phyloP scores from a whole-genome alignment of 1,140 invertebrate species.

The Portunus trituberculatus region DNA sequence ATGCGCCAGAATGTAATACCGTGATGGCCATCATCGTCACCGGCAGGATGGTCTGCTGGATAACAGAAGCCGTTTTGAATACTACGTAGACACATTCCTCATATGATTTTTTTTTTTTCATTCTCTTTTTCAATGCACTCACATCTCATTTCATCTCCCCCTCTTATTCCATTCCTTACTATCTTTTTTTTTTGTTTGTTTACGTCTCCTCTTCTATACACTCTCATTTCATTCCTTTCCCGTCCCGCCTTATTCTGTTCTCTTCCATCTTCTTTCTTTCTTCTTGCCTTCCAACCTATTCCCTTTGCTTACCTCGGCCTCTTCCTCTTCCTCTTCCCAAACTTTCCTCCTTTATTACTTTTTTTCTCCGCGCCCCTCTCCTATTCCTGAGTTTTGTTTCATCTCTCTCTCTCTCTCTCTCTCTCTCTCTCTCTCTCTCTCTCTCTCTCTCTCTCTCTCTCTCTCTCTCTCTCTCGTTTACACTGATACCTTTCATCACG shows the following conservation, averaged over 20 bases:
- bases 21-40: too few relatives aligned
- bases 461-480: neutral
- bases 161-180: neutral
- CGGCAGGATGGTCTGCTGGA: too few relatives aligned
- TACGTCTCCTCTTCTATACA: too few relatives aligned
- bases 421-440: constrained; percentile 9
- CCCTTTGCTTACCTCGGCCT: neutral
- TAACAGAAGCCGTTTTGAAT: too few relatives aligned
- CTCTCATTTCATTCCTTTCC: too few relatives aligned
- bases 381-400: neutral
- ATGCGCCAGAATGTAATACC: too few relatives aligned
- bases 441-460: neutral
- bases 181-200: neutral
- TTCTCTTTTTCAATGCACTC: neutral
- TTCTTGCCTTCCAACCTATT: neutral
- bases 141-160: neutral
- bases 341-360: too few relatives aligned
- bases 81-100: too few relatives aligned
- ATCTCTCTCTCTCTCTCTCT: constrained; percentile 3
- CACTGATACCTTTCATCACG: neutral
- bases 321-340: neutral
- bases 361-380: neutral
- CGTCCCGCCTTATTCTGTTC: neutral
- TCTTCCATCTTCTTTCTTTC: neutral
- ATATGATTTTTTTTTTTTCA: too few relatives aligned